These are phyloP conservation scores for Dynastes maya DNA, from an alignment of 2,888 invertebrate species.

Conservation along the genomic window DNA sequence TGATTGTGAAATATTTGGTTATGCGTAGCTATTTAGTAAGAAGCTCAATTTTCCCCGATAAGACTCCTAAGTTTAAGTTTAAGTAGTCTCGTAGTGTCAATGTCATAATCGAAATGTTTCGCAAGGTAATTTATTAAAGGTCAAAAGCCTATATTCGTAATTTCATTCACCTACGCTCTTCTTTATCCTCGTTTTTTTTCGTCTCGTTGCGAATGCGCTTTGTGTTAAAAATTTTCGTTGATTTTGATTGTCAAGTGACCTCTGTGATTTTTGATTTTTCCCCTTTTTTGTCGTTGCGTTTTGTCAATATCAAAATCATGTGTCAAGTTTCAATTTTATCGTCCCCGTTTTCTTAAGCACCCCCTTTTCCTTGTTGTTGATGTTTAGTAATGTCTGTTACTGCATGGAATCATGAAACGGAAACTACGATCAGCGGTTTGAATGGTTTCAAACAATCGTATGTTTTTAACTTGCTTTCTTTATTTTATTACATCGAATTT, in stretches of 20 bases:
- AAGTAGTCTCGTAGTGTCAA: too few species aligned
- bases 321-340: constrained; percentile 43
- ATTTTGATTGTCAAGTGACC: too few species aligned
- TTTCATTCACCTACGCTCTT: constrained; percentile 20
- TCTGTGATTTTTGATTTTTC: too few species aligned
- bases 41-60: too few species aligned
- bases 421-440: constrained; percentile 34
- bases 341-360: constrained; percentile 9
- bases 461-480: constrained; percentile 5
- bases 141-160: constrained; percentile 40
- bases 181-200: constrained; percentile 8
- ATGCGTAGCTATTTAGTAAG: too few species aligned
- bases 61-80: not conserved
- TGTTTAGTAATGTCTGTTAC: constrained; percentile 20
- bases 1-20: too few species aligned
- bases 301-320: constrained; percentile 51
- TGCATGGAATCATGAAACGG: constrained; percentile 24
- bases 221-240: too few species aligned
- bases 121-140: constrained; percentile 34
- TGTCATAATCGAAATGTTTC: not conserved
- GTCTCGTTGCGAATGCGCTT: not conserved
- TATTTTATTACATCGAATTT: not conserved
- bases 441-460: constrained; percentile 52
- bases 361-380: not conserved
- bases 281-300: not conserved